These are phyloP conservation scores for Clitarchus hookeri DNA, from an alignment of 2,888 invertebrate genomes.

Conservation along the genomic window DNA sequence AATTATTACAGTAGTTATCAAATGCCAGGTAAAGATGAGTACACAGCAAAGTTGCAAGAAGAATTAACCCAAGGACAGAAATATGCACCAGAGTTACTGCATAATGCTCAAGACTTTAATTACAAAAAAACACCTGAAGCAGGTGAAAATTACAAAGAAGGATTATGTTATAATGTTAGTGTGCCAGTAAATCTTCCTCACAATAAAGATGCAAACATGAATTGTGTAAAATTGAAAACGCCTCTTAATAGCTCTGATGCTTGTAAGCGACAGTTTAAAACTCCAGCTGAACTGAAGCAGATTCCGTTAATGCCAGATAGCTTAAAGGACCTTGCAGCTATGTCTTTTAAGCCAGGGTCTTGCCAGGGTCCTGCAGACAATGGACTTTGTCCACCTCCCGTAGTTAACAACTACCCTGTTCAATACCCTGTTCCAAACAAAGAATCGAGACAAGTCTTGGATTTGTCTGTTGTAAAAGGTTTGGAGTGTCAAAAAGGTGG, in stretches of 20 bases:
- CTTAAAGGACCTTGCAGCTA: neutral
- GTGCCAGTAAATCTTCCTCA: neutral
- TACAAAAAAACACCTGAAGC: constrained; percentile 3
- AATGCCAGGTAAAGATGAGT: constrained; percentile 1
- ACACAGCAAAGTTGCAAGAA: neutral
- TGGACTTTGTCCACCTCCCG: neutral
- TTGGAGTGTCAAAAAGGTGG: neutral
- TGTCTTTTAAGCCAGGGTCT: neutral
- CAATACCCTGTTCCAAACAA: neutral
- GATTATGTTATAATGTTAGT: neutral
- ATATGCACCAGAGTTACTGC: neutral
- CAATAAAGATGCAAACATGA: constrained; percentile 21
- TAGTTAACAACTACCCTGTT: neutral
- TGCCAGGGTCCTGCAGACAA: neutral
- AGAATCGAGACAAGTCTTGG: neutral
- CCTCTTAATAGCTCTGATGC: neutral
- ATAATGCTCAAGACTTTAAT: neutral
- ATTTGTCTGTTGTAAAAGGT: neutral
- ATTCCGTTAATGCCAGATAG: constrained; percentile 17
- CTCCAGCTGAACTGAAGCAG: constrained; percentile 19
- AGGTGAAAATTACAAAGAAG: neutral
- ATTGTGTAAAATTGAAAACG: neutral
- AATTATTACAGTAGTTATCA: constrained; percentile 9
- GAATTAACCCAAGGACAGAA: neutral
- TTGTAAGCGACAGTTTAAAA: neutral